Base-by-base conservation (phyloP, 2,888 invertebrate species). In the Acanthosepion lycidas region DNA sequence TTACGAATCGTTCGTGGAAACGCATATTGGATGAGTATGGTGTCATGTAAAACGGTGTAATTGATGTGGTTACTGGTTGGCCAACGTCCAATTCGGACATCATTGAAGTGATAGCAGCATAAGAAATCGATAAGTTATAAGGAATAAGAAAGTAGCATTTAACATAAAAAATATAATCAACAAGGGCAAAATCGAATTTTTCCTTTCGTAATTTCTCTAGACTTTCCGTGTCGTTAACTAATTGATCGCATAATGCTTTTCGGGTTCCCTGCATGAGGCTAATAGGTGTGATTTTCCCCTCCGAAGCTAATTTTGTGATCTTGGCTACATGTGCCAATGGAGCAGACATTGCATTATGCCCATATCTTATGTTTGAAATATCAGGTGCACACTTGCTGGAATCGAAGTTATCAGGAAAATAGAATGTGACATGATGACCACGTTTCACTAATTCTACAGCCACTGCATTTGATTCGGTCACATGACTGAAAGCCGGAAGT, bases 61-160 rank as follows among this genome's bases (percentile, higher is more conserved):
- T 23, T 12, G 33, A 28, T 20, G 94, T 26, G 23, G 53, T 26
- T 55, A 94, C 49, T 6, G 53, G 49, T 8, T 33, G 53, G 15
- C 94, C 42, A 12, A 12, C n/a, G 12, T 94, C 94, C 53, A 55
- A 28, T n/a, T 28, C 28, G 1, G 15, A 23, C 20, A 94, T 42
- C 28, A 3, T 5, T 8, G 51, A 28, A 6, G 28, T 53, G 28
- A 94, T 53, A 33, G n/a, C 49, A 53, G 53, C 53, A n/a, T 33
- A 94, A 59, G 94, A 55, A 33, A 94, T 59, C 28, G 94, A 94
- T 20, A 94, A 53, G 20, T 94, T 94, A 42, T 94, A 94, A 28
- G 94, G 94, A 53, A 59, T 18, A 23, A 94, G 53, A n/a, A 53
- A 94, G 55, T 53, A 94, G n/a, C 94, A 94, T 59, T 94, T 49